These are phyloP conservation scores for Fundulus diaphanus DNA, from an alignment of 2,797 vertebrate species.

Conservation along the genomic window DNA sequence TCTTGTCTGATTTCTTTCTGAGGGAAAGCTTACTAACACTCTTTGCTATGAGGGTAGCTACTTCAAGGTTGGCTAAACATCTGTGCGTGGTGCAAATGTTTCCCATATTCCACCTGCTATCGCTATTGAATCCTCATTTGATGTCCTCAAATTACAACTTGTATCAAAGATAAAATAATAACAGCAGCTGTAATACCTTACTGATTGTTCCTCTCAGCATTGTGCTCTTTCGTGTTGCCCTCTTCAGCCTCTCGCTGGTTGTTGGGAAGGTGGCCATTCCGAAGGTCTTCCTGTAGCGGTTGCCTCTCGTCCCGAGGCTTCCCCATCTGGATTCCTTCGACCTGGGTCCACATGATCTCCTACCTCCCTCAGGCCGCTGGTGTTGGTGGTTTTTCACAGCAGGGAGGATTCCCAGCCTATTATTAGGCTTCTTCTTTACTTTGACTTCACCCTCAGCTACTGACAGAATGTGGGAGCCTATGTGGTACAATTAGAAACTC, in stretches of 20 bases:
- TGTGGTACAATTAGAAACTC: constrained; percentile 60
- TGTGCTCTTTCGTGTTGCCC: constrained; percentile 89
- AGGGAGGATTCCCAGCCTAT: constrained; percentile 68
- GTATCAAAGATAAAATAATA: not conserved
- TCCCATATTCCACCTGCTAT: not conserved
- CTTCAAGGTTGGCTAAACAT: not conserved
- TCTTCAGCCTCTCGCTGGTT: constrained; percentile 89
- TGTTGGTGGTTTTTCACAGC: constrained; percentile 71
- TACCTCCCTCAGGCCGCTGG: constrained; percentile 67
- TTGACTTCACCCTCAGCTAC: constrained; percentile 90
- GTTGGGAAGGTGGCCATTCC: constrained; percentile 75
- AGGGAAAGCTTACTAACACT: not conserved
- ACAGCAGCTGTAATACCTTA: constrained; percentile 63
- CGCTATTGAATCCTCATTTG: not conserved
- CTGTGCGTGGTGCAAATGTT: not conserved
- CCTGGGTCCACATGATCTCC: constrained; percentile 78
- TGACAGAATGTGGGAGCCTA: constrained; percentile 77
- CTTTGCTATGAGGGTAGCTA: not conserved
- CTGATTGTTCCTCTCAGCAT: constrained; percentile 84
- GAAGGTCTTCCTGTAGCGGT: constrained; percentile 72
- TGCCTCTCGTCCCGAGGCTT: constrained; percentile 64
- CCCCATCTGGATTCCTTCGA: constrained; percentile 84
- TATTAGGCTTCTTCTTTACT: constrained; percentile 86
- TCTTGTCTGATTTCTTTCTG: not conserved
- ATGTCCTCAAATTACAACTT: not conserved